Evolutionary conservation across 1,140 invertebrate species (phyloP), one percentile per base, ranked within the genome.

Genomic region (Nasonia giraulti): DNA sequence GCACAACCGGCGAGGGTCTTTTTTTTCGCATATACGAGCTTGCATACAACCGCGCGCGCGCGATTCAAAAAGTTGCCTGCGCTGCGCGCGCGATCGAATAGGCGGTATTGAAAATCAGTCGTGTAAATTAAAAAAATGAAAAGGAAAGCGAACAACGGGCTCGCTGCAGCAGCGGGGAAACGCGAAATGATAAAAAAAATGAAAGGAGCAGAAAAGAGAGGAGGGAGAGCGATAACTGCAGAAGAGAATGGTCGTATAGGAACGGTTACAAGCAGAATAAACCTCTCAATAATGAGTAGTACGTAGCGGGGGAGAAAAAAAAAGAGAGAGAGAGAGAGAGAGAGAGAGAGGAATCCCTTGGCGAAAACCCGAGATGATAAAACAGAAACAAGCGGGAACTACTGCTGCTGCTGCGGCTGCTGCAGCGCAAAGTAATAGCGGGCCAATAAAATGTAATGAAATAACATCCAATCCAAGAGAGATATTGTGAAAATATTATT

Each of bases 401-500:
- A 27, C 27, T 27, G 86, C 68, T 71, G 86, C 87, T 62, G 87
- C 76, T 50, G 79, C 80, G 68, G 74, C n/a, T 27, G 23, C 79
- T 69, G 76, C 78, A 83, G 85, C 77, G 87, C 90, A 90, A 90
- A 91, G 89, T 91, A 92, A 92, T 92, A 91, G 90, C 90, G 89
- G 89, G 91, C 89, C 91, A 93, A 92, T 93, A 93, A 93, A 93
- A 93, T 93, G 91, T 92, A 93, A 92, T 93, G 92, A 93, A 93
- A 93, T 93, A 93, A 93, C 92, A 92, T 93, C 90, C 92, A 93
- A 93, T 93, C 90, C 91, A 89, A 89, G 89, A 89, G 91, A 91
- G 91, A 92, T 92, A 92, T 92, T 93, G 91, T 91, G 91, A 93
- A 92, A 93, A 93, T 93, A 93, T 93, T 93, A 93, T 93, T 92